Percentiles rank a stretch among this genome's conserved stretches.
These are phyloP conservation scores for Triplophysa dalaica DNA, from an alignment of 2,113 vertebrate genomes.

Conservation along the genomic window DNA sequence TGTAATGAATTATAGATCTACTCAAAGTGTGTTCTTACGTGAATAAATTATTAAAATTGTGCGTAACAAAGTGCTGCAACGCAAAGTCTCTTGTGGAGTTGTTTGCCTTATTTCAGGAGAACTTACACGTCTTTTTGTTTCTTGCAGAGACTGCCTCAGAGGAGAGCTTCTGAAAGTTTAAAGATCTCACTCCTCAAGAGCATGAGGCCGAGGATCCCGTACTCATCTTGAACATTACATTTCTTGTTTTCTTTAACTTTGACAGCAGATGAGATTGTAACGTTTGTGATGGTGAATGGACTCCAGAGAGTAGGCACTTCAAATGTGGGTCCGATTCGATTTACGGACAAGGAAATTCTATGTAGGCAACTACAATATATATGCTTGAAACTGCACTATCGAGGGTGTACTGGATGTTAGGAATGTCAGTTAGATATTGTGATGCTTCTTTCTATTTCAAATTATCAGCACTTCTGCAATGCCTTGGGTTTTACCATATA, in stretches of 20 bases:
- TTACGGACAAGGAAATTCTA: slow-evolving; percentile 5
- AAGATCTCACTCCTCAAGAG: slow-evolving; percentile 45
- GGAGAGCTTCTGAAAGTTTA: slow-evolving; percentile 78
- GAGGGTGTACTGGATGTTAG: slow-evolving; percentile 70
- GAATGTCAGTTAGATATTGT: slow-evolving; percentile 76
- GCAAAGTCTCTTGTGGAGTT: not conserved
- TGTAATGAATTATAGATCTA: slow-evolving; percentile 72
- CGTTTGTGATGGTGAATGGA: slow-evolving; percentile 71
- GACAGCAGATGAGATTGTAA: slow-evolving; percentile 81
- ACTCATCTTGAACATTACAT: slow-evolving; percentile 57
- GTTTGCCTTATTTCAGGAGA: slow-evolving; percentile 33
- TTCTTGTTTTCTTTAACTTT: slow-evolving; percentile 69
- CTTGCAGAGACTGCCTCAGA: slow-evolving; percentile 71
- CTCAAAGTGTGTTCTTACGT: slow-evolving; percentile 70
- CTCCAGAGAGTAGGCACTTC: slow-evolving; percentile 9
- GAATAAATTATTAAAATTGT: slow-evolving; percentile 75
- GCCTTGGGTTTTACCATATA: slow-evolving; percentile 75
- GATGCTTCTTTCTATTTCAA: slow-evolving; percentile 78
- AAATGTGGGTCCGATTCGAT: slow-evolving; percentile 33
- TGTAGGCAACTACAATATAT: slow-evolving; percentile 53
- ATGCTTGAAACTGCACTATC: slow-evolving; percentile 77
- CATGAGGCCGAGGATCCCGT: slow-evolving; percentile 53
- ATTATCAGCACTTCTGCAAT: slow-evolving; percentile 80
- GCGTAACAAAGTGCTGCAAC: slow-evolving; percentile 52
- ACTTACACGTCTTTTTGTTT: slow-evolving; percentile 42